Base-by-base conservation (phyloP, 1,140 invertebrate species). In the Orchesella cincta region DNA sequence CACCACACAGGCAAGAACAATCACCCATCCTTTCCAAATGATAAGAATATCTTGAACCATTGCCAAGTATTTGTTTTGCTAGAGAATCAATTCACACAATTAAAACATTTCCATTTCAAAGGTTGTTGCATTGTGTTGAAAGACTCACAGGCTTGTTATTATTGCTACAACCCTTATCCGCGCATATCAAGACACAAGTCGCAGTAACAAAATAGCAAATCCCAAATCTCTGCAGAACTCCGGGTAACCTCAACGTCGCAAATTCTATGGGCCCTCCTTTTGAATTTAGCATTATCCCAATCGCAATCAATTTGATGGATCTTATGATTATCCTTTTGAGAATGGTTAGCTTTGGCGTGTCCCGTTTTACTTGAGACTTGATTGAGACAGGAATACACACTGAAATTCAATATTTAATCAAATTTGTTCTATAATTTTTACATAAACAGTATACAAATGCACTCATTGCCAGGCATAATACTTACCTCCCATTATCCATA, bases 401-500 rank as follows among this genome's bases (percentile, higher is more conserved):
- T 67, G 20, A n/a, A n/a, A n/a, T n/a, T n/a, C n/a, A n/a, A n/a
- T n/a, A n/a, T n/a, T n/a, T n/a, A n/a, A n/a, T n/a, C n/a, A n/a
- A n/a, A n/a, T n/a, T n/a, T n/a, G n/a, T n/a, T n/a, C n/a, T n/a
- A n/a, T n/a, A n/a, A n/a, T n/a, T n/a, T n/a, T n/a, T n/a, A n/a
- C n/a, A n/a, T n/a, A n/a, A n/a, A n/a, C n/a, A n/a, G n/a, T n/a
- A n/a, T n/a, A n/a, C n/a, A n/a, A n/a, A n/a, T n/a, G n/a, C n/a
- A n/a, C n/a, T n/a, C n/a, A n/a, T n/a, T n/a, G n/a, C n/a, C 20
- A 12, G 39, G 39, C 39, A 12, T 46, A 8, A 46, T 12, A 46
- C 39, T 33, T 67, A 67, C 62, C 62, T 20, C 95, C 95, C 93
- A 96, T 97, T 51, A 96, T 92, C 92, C 95, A 98, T n/a, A 96